These are phyloP conservation scores for Nebria ingens DNA, from an alignment of 1,140 invertebrate species.

Conservation along the genomic window DNA sequence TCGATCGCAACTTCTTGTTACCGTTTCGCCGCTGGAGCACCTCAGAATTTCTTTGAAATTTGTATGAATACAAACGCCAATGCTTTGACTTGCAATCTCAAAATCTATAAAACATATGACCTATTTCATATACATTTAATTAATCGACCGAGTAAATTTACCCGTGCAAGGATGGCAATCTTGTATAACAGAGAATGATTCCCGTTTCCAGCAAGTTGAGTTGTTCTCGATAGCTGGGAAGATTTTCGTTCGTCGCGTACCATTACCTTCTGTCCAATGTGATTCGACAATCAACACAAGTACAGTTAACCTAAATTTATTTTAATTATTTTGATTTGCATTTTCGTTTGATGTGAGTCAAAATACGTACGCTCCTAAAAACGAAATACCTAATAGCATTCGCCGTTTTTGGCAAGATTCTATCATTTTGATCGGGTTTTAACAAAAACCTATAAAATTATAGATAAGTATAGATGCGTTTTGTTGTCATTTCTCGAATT, in stretches of 20 bases:
- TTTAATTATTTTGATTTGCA: conserved; percentile 10
- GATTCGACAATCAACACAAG: conserved; percentile 69
- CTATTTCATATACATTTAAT: too few relatives aligned
- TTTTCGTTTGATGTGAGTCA: too few relatives aligned
- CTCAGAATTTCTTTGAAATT: conserved; percentile 58
- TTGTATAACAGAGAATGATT: conserved; percentile 54
- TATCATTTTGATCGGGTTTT: conserved; percentile 55
- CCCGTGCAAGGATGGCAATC: conserved; percentile 72
- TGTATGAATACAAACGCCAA: conserved; percentile 56
- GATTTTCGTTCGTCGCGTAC: conserved; percentile 43
- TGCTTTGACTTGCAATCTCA: conserved; percentile 59
- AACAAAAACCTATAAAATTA: too few relatives aligned
- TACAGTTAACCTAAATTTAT: conserved; percentile 53
- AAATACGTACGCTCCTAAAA: conserved; percentile 46
- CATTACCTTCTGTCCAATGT: conserved; percentile 49
- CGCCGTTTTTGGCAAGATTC: conserved; percentile 57
- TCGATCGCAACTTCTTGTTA: conserved; percentile 56
- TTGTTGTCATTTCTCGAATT: too few relatives aligned
- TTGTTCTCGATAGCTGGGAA: conserved; percentile 57
- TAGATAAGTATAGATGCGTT: too few relatives aligned
- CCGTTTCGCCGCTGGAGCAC: conserved; percentile 56
- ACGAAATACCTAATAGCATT: conserved; percentile 51
- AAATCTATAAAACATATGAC: conserved; percentile 40
- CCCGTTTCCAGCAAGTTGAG: conserved; percentile 59
- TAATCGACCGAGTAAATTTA: too few relatives aligned